A percentile compares a stretch with the other conserved stretches of the same genome.
phyloP scores from a whole-genome alignment of 1,140 invertebrate species.

The Agrilus planipennis region DNA sequence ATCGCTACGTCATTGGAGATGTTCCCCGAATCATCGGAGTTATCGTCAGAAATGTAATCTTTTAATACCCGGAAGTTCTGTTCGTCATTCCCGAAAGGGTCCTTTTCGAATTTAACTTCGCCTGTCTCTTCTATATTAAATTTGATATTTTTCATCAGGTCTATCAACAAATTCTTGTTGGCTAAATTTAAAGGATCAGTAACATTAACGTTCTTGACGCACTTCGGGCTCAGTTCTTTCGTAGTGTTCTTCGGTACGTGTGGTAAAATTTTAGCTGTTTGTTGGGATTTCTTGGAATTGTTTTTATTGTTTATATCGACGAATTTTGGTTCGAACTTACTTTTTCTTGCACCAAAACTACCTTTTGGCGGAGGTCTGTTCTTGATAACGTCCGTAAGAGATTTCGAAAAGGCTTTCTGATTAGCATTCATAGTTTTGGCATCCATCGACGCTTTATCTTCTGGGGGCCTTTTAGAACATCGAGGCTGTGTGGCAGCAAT shows the following conservation, averaged over 20 bases:
- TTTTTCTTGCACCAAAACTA: slow-evolving; percentile 9
- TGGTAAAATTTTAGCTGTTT: background rate
- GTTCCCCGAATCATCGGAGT: slow-evolving; percentile 65
- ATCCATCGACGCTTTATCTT: background rate
- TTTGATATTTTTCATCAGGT: background rate
- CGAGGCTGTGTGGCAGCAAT: too few species aligned
- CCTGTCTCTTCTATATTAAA: background rate
- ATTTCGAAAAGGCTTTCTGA: background rate
- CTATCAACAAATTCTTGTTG: background rate
- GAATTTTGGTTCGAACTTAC: slow-evolving; percentile 11
- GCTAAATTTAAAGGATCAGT: background rate
- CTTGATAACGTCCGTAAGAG: background rate
- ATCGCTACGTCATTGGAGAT: slow-evolving; percentile 50
- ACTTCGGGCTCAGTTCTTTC: background rate
- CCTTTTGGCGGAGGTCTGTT: slow-evolving; percentile 1
- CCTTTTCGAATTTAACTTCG: background rate
- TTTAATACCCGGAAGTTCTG: slow-evolving; percentile 11
- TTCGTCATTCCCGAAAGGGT: too few species aligned
- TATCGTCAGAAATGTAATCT: slow-evolving; percentile 25
- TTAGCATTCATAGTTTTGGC: too few species aligned
- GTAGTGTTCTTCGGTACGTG: background rate
- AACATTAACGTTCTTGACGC: background rate
- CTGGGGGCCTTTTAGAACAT: background rate
- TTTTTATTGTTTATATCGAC: background rate
- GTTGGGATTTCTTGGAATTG: background rate